Evolutionary conservation across 2,888 invertebrate species (phyloP), one percentile per base, ranked within the genome.

Genomic region (Limnephilus rhombicus): DNA sequence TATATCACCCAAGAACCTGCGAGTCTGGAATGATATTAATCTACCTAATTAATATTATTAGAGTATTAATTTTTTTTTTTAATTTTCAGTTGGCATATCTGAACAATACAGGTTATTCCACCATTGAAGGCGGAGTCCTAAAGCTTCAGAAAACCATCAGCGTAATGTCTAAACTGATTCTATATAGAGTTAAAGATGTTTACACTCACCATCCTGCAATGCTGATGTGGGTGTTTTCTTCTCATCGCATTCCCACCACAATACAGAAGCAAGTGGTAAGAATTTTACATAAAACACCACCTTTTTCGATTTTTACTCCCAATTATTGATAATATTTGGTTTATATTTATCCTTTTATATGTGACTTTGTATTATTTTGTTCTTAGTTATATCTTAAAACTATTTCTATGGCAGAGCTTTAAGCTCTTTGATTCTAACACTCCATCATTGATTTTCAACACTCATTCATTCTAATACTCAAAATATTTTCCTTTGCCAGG

Each of bases 141-240:
- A 90, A 81, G 24, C 41, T 93, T 18, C 89, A 92, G 53, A 93
- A 91, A 89, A 92, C 93, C n/a, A 92, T 82, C 34, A 89, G 85
- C 13, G 90, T 91, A 68, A 85, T 93, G 86, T 80, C 90, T 4
- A 86, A 87, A 15, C 31, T 93, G 11, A 80, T 93, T n/a, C 83
- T 91, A 13, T 37, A 86, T 7, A 88, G 91, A 80, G 90, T 91
- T 13, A 90, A 91, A 90, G 37, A 93, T 80, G 90, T 92, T 18
- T 93, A 93, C 87, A 93, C 93, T 13, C 93, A 93, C 82, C 90
- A 93, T 49, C 89, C 92, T 12, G n/a, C 85, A 2, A 53, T 93
- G 34, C n/a, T 93, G 4, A 68, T 83, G 81, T 93, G 93, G 93
- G 92, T 90, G 18, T 93, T 89, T 86, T 93, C 93, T 31, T 93